Evolutionary conservation across 2,113 vertebrate genomes (phyloP).

Genomic region (Theristicus caerulescens): DNA sequence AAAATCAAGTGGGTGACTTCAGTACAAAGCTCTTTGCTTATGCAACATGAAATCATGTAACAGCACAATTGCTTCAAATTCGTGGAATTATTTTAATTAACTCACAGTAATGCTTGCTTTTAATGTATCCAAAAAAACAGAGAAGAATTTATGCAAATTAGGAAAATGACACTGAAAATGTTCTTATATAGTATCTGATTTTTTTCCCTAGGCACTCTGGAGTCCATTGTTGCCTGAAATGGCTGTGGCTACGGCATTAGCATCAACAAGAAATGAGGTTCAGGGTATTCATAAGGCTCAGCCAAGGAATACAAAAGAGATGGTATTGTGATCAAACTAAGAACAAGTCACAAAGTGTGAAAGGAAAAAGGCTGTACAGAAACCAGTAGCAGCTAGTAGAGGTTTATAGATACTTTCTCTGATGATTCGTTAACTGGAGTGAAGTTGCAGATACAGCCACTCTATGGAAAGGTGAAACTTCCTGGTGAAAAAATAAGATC

Average conservation of each 20-base stretch:
- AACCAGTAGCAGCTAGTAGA: background rate
- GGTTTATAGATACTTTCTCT: background rate
- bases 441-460: background rate
- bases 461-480: background rate
- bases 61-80: slow-evolving; percentile 22
- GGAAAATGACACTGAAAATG: background rate
- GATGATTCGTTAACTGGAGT: background rate
- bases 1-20: slow-evolving; percentile 49
- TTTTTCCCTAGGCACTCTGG: background rate
- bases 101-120: background rate
- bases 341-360: background rate
- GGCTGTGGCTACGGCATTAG: background rate
- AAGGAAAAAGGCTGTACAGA: background rate
- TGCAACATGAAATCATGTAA: slow-evolving; percentile 25
- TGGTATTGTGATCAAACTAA: background rate
- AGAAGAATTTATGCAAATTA: slow-evolving; percentile 2
- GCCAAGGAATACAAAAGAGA: background rate
- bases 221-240: background rate
- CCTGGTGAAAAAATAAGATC: background rate
- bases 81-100: slow-evolving; percentile 46
- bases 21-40: slow-evolving; percentile 37
- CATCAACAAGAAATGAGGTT: background rate
- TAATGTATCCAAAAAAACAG: background rate
- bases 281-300: background rate
- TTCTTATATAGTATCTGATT: background rate